Evolutionary conservation across 2,888 invertebrate species (phyloP).

Genomic region (Machimus rusticus): DNA sequence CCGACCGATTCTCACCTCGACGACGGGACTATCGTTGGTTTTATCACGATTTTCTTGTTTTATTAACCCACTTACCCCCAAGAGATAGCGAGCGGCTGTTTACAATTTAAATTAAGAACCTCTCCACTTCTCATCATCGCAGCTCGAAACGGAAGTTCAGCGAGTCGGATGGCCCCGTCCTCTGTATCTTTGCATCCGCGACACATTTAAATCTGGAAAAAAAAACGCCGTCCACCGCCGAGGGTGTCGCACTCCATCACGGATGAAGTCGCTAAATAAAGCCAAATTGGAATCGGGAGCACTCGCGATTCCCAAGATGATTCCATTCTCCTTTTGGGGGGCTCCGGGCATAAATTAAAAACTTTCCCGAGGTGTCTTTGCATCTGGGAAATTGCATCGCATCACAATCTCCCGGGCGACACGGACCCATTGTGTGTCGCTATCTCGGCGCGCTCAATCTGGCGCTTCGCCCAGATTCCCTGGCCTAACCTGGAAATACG

Average conservation of each 20-base stretch:
- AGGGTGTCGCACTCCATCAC: not conserved
- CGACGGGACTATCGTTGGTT: not conserved
- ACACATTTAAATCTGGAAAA: not conserved
- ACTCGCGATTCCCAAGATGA: not conserved
- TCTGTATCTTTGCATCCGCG: not conserved
- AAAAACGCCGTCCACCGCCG: not conserved
- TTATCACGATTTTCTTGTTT: not conserved
- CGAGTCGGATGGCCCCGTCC: not conserved
- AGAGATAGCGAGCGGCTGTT: not conserved
- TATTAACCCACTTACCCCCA: not conserved
- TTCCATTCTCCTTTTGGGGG: not conserved
- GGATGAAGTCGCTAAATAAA: not conserved
- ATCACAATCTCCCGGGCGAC: not conserved
- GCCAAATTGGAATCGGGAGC: not conserved
- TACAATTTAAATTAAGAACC: not conserved
- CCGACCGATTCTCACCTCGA: not conserved
- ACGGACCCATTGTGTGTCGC: not conserved
- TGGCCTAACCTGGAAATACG: not conserved
- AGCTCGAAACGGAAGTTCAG: not conserved
- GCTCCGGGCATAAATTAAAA: not conserved
- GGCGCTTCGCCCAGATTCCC: not conserved
- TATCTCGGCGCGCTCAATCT: not conserved
- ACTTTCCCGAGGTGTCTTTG: not conserved
- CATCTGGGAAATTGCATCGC: not conserved
- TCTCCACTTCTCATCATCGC: not conserved